Percentiles rank a stretch among this genome's conserved stretches.
phyloP scores from a whole-genome alignment of 1,140 invertebrate species.

The Phenacoccus solenopsis region DNA sequence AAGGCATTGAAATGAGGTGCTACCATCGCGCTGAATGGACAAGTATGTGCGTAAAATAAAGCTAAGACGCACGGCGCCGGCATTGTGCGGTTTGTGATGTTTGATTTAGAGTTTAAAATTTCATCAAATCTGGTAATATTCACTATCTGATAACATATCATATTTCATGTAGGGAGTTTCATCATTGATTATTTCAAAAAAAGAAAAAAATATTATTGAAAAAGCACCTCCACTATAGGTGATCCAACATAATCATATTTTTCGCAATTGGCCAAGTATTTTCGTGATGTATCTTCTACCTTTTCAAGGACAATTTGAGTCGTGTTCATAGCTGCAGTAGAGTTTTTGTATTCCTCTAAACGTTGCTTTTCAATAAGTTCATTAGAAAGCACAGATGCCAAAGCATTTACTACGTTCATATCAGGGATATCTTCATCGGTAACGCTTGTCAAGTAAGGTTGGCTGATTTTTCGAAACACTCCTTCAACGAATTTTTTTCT shows the following conservation, averaged over 20 bases:
- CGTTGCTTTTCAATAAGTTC: not conserved
- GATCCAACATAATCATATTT: slow-evolving; percentile 3
- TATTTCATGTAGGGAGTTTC: slow-evolving; percentile 11
- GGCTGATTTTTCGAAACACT: not conserved
- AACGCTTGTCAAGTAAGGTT: slow-evolving; percentile 6
- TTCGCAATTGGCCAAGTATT: not conserved
- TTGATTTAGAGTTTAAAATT: slow-evolving; percentile 40
- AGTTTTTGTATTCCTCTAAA: not conserved
- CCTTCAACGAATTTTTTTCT: not conserved
- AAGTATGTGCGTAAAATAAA: slow-evolving; percentile 79
- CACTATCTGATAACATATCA: slow-evolving; percentile 35
- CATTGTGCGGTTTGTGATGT: slow-evolving; percentile 36
- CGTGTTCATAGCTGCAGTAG: not conserved
- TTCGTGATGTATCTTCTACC: not conserved
- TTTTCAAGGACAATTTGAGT: not conserved
- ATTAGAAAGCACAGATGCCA: not conserved
- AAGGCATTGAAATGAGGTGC: slow-evolving; percentile 84
- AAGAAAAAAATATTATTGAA: slow-evolving; percentile 20
- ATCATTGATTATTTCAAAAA: too few species aligned
- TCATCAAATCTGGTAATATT: slow-evolving; percentile 41
- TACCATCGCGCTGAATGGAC: slow-evolving; percentile 76
- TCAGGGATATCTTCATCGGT: slow-evolving; percentile 6
- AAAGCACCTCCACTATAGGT: slow-evolving; percentile 50
- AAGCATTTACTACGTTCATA: not conserved
- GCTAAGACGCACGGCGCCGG: slow-evolving; percentile 63